Evolutionary conservation across 2,113 vertebrate species (phyloP), one percentile per base, ranked within the genome.

Genomic region (Ascaphus truei): DNA sequence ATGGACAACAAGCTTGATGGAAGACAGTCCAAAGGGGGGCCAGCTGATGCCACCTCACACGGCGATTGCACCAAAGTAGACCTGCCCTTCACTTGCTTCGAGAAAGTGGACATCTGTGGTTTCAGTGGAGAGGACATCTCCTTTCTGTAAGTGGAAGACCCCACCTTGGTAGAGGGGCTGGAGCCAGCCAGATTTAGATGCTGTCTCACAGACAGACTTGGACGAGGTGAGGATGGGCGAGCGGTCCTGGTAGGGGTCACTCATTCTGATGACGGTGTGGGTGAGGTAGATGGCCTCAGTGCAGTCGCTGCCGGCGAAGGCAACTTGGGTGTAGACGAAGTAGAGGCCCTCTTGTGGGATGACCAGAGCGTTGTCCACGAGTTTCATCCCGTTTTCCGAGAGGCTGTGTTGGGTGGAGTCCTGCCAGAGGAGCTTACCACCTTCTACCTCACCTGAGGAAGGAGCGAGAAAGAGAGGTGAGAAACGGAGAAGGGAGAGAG

Each of bases 241-340:
- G 2, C 79, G 39, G 1, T 3, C 2, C 3, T 15, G 4, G 27
- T 75, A 77, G 23, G 75, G 73, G 1, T 26, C 16, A 0, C 79
- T 62, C 0, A 47, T 9, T 20, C 67, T 68, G 15, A 22, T 62
- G 60, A 88, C 41, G 0, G 39, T 78, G 18, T 88, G 83, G 3
- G 59, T 82, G 43, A 88, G 81, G 3, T 78, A 53, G 0, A 15
- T 23, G 0, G 58, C 23, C n/a, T 25, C 13, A 1, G 10, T n/a
- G 53, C 84, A 86, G 37, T 29, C 15, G 1, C 4, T 26, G 5
- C 77, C 79, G 5, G 59, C 78, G 75, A 82, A 88, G 56, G 84
- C 72, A 23, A 82, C 77, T 50, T 86, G 84, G 7, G 84, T 82
- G 76, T 88, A 88, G 62, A 88, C 51, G 10, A 88, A 83, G 62